Base-by-base conservation (phyloP, 1,140 invertebrate species). In the Diabrotica undecimpunctata region DNA sequence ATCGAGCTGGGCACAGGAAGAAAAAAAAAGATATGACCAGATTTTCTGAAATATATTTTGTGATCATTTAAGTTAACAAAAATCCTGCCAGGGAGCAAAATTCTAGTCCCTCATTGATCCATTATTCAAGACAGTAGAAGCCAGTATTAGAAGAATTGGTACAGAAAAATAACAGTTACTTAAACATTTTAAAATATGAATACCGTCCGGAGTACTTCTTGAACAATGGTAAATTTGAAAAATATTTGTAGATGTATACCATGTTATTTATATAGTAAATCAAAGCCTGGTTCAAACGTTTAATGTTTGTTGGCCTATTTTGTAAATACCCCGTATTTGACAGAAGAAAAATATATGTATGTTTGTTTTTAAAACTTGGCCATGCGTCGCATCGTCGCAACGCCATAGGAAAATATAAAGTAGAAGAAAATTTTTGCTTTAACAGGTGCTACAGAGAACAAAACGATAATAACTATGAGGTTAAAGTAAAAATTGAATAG, bases 171-270 rank as follows among this genome's bases (percentile, higher is more conserved):
- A 64, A 59, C 56, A 66, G 46, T 52, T 62, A 66, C 50, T 66
- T 54, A 65, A n/a, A 59, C 52, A 66, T 60, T 64, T 64, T 65
- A 69, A 72, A 71, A 70, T 67, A 69, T 64, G 72, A 71, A 71
- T 75, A 77, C 75, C 77, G 75, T 77, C 75, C 77, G 57, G 46
- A 70, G 61, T 64, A 74, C 66, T 67, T 74, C 71, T 75, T 74
- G 64, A 69, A 70, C 70, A 68, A 72, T 66, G 65, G 70, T 59
- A 65, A 55, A 68, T 71, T 71, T 72, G 73, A 74, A 61, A 70
- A 55, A 65, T 67, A 54, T 73, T 65, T 68, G 65, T 71, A 70
- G 67, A 67, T 73, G 70, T 75, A 75, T 70, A 74, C 72, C 73
- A 75, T 75, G 68, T 68, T 73, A 69, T 70, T 41, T 72, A 74